Conservation (phyloP, 2,797 vertebrate species). For the Coranthus polyacanthus region DNA sequence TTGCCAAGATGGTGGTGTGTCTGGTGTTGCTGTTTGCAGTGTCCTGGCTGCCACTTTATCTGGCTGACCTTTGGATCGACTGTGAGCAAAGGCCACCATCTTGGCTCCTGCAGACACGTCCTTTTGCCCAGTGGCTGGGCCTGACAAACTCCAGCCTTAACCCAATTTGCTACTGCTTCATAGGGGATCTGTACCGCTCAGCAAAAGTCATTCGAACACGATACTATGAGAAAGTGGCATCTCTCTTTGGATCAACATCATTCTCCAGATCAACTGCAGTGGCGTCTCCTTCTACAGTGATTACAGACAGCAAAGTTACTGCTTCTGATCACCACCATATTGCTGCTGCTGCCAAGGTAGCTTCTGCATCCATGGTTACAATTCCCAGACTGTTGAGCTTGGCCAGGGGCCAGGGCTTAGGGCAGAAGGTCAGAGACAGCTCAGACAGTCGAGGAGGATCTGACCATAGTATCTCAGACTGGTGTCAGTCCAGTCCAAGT, state of each 20-base stretch:
- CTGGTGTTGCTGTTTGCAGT: conserved; percentile 90
- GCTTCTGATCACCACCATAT: conserved; percentile 43
- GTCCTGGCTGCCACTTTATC: conserved; percentile 92
- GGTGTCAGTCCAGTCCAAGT: conserved; percentile 70
- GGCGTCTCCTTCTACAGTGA: conserved; percentile 13
- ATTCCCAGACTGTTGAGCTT: conserved; percentile 82
- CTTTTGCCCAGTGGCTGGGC: conserved; percentile 93
- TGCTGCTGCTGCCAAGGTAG: conserved; percentile 61
- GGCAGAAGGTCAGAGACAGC: conserved; percentile 56
- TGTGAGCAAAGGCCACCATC: conserved; percentile 83
- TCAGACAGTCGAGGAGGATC: conserved; percentile 61
- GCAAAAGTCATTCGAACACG: conserved; percentile 90
- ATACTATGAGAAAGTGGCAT: conserved; percentile 88
- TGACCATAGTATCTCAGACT: conserved; percentile 76
- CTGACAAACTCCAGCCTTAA: conserved; percentile 96
- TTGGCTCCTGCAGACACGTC: conserved; percentile 91
- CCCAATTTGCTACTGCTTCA: conserved; percentile 94
- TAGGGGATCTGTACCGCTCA: conserved; percentile 92
- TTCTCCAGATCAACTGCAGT: conserved; percentile 64
- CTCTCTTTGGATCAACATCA: conserved; percentile 74
- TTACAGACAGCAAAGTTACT: conserved; percentile 42
- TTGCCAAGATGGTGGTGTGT: conserved; percentile 93
- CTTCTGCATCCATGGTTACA: conserved; percentile 67
- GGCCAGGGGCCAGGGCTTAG: conserved; percentile 62
- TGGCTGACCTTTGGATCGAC: conserved; percentile 93